Evolutionary conservation across 2,797 vertebrate genomes (phyloP).

Genomic region (Vespertilio murinus): DNA sequence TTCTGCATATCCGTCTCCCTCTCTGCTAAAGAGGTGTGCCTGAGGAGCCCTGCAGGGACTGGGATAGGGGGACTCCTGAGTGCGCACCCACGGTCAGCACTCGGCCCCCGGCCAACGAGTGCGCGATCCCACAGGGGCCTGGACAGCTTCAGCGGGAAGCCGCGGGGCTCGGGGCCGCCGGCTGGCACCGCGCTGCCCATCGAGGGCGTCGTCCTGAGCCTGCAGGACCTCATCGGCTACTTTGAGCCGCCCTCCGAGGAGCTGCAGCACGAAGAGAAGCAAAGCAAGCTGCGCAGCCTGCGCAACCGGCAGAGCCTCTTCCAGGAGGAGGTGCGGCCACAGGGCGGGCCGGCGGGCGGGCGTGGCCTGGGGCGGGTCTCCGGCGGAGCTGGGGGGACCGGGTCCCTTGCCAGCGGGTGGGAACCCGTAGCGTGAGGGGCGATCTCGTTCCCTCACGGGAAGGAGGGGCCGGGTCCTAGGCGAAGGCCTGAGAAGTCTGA

Average conservation of each 20-base stretch:
- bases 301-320: constrained; percentile 95
- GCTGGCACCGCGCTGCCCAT: constrained; percentile 87
- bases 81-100: too few relatives aligned
- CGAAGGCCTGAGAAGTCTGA: neutral
- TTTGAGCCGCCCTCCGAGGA: constrained; percentile 93
- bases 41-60: neutral
- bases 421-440: rapidly evolving
- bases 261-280: constrained; percentile 94
- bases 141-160: constrained; percentile 92
- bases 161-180: constrained; percentile 83
- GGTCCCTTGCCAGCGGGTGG: too few relatives aligned
- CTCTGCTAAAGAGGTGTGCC: neutral
- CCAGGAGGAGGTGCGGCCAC: constrained; percentile 90
- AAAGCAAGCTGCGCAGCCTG: constrained; percentile 93
- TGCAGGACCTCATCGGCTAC: constrained; percentile 95
- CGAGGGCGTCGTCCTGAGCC: constrained; percentile 91
- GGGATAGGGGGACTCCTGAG: neutral
- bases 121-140: constrained; percentile 84
- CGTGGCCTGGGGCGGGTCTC: too few relatives aligned
- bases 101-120: neutral
- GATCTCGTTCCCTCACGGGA: neutral
- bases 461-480: too few relatives aligned
- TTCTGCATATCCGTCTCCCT: neutral
- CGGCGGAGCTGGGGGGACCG: neutral
- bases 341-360: too few relatives aligned